Evolutionary conservation across 2,888 invertebrate species (phyloP), one percentile per base, ranked within the genome.

Genomic region (Hetaerina titia): DNA sequence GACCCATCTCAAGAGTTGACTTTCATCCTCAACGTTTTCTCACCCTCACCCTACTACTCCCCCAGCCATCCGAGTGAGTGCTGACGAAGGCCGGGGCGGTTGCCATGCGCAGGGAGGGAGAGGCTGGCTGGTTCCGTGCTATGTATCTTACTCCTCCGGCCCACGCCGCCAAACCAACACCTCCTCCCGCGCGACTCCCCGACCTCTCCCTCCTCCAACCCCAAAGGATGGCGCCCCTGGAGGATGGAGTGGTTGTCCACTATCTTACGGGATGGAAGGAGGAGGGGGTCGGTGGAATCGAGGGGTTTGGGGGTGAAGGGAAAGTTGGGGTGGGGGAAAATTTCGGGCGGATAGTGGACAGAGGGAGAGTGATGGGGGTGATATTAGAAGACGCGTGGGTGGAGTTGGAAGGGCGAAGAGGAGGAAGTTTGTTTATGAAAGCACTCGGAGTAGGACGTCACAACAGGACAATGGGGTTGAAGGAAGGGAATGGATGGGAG

Each of bases 341-440:
- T 88, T 88, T 56, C 56, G 7, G 88, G 31, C 56, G 56, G 19
- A 15, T 2, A 56, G 88, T 56, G 88, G 88, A 22, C 45, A 17
- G 15, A 45, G 56, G 31, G 45, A 45, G 17, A n/a, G 15, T 8
- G 19, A 69, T 22, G 88, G 15, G 88, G 45, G 6, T 45, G 88
- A 56, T 88, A 88, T 88, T 88, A 45, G 88, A 22, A 9, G 5
- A 45, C 31, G 81, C 81, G 22, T 81, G 45, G 88, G 88, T 11
- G 88, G 56, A 56, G 56, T 88, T 19, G 45, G 45, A 88, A 45
- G 17, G 88, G 19, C 88, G 88, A 56, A 31, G 15, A 56, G 45
- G 88, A 88, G 19, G 88, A 56, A 45, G 88, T 56, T 88, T 56
- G 88, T 88, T 88, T 88, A 88, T 88, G 56, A 88, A 88, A 88